Base-by-base conservation (phyloP, 1,140 invertebrate genomes). In the Elymnias hypermnestra region DNA sequence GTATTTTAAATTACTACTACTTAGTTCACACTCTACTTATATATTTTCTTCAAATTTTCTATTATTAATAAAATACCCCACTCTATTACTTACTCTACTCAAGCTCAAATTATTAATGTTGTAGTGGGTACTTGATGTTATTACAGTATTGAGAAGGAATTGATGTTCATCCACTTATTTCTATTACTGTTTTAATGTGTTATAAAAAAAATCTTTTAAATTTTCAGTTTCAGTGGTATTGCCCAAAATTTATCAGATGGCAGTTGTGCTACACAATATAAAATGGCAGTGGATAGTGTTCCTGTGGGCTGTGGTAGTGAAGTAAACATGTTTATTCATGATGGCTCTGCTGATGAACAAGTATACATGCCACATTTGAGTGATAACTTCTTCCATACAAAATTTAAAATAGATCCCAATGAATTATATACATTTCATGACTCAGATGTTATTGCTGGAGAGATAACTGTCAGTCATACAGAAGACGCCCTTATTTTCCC, bases 341-440 rank as follows among this genome's bases (percentile, higher is more conserved):
- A 83, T 10, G 75, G 70, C 44, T 74, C 78, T 1, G 75, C 63
- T 5, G 78, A 82, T 57, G 78, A 84, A 42, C 77, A 81, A 45
- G 51, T 62, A 17, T 82, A 85, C 40, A 74, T 83, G 57, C 66
- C 72, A 31, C 78, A 83, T 44, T 57, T 83, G n/a, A 79, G 67
- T 66, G 82, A 85, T 50, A 84, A 74, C 40, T 84, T 69, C 36
- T 85, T 73, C 44, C 70, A 79, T 58, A 73, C 75, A 46, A 86
- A 83, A 75, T 83, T 79, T 61, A 86, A 84, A 75, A 82, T 83
- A 63, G 83, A 86, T 68, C 75, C 81, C 31, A 82, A 73, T 58
- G 79, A 83, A 42, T 55, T 86, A 22, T 84, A 84, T 46, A 83
- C 81, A 38, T 85, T 85, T 62, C 73, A 85, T 54, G 82, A 85